Percentiles rank a stretch among this genome's conserved stretches.
phyloP scores from a whole-genome alignment of 2,888 invertebrate genomes.

The Oxyteleia sp. region DNA sequence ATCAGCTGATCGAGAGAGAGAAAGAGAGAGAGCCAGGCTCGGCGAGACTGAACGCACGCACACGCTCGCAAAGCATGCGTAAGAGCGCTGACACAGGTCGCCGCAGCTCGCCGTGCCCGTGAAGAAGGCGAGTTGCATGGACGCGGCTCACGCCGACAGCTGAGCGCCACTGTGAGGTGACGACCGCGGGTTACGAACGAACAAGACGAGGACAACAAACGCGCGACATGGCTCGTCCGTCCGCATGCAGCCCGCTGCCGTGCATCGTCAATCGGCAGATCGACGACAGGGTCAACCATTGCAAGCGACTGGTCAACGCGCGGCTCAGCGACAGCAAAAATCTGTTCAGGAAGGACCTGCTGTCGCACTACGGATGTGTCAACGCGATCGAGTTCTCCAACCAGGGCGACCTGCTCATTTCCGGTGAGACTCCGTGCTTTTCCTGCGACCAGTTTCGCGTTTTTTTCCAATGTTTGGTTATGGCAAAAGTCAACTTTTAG shows the following conservation, averaged over 20 bases:
- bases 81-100: conserved; percentile 15
- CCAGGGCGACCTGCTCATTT: conserved; percentile 95
- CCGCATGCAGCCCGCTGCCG: conserved; percentile 89
- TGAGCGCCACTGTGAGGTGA: background rate
- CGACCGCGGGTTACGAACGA: too few species aligned
- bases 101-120: conserved; percentile 14
- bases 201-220: too few species aligned
- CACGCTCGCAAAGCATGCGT: conserved; percentile 51
- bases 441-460: too few species aligned
- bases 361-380: conserved; percentile 97
- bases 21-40: too few species aligned
- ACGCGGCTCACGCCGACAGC: conserved; percentile 2
- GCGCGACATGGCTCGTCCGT: conserved; percentile 87
- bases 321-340: conserved; percentile 91
- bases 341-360: conserved; percentile 94
- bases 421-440: conserved; percentile 94
- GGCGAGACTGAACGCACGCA: too few species aligned
- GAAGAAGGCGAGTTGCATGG: conserved; percentile 11
- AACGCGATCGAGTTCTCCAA: conserved; percentile 98
- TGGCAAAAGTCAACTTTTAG: too few species aligned
- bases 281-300: conserved; percentile 89
- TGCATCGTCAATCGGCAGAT: conserved; percentile 90
- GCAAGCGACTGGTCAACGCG: conserved; percentile 89
- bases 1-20: too few species aligned
- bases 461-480: too few species aligned